Evolutionary conservation across 2,888 invertebrate genomes (phyloP).

Genomic region (Cosmia pyralina): DNA sequence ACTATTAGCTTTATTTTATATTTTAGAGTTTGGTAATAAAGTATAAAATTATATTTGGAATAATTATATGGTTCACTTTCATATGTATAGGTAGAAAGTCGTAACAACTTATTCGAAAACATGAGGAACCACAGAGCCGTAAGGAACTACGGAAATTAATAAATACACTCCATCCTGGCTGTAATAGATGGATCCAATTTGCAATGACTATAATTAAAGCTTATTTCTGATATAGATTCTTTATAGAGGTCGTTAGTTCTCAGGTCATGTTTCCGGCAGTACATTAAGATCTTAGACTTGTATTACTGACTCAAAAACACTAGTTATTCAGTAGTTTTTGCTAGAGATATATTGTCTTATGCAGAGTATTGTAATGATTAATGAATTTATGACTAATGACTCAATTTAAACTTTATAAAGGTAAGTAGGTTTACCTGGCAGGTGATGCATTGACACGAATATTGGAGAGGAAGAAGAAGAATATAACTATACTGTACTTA

Average conservation of each 20-base stretch:
- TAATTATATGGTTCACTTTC: too few relatives aligned
- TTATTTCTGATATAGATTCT: slow-evolving; percentile 13
- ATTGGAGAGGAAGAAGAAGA: not conserved
- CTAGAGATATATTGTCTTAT: slow-evolving; percentile 4
- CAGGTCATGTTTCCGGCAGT: slow-evolving; percentile 53
- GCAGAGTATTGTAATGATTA: slow-evolving; percentile 25
- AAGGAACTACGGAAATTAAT: slow-evolving; percentile 18
- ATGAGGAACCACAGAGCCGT: too few relatives aligned
- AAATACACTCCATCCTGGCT: slow-evolving; percentile 49
- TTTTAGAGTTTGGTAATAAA: too few relatives aligned
- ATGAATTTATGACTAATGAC: slow-evolving; percentile 16
- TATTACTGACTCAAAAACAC: slow-evolving; percentile 17
- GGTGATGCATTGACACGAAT: not conserved
- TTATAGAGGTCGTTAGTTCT: slow-evolving; percentile 23
- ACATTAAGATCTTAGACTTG: slow-evolving; percentile 34
- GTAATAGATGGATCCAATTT: slow-evolving; percentile 43
- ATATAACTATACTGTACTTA: not conserved
- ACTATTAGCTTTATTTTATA: too few relatives aligned
- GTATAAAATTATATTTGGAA: too few relatives aligned
- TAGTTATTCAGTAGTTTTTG: slow-evolving; percentile 41
- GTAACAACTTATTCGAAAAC: too few relatives aligned
- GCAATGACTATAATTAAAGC: slow-evolving; percentile 38
- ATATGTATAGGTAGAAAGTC: too few relatives aligned
- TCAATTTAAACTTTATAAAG: slow-evolving; percentile 12
- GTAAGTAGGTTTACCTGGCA: not conserved